phyloP scores from a whole-genome alignment of 2,888 invertebrate genomes.

The Epistrophe grossulariae region DNA sequence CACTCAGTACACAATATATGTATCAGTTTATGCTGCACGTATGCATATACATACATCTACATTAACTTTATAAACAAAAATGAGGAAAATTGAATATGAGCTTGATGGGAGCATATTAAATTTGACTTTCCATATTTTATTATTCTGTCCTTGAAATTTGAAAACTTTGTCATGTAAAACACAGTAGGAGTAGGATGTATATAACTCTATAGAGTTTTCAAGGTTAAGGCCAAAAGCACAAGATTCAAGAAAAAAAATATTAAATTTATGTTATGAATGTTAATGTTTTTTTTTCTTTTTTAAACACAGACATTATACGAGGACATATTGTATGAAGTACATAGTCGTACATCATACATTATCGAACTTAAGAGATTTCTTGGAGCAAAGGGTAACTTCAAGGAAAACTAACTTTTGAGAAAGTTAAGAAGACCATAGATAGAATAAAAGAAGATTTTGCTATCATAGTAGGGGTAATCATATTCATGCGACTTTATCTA shows the following conservation, averaged over 20 bases:
- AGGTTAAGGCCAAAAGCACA: not conserved
- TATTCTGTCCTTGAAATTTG: conserved; percentile 16
- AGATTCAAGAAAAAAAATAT: not conserved
- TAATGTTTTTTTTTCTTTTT: not conserved
- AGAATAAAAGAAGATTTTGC: not conserved
- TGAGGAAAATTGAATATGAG: not conserved
- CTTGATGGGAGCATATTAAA: not conserved
- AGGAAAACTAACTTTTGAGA: not conserved
- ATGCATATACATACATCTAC: too few species aligned
- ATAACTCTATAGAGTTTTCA: not conserved
- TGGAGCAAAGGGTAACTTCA: not conserved
- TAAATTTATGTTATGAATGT: not conserved
- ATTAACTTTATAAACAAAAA: not conserved
- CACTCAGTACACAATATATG: too few species aligned
- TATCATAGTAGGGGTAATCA: too few species aligned
- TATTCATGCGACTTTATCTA: too few species aligned
- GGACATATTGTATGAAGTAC: too few species aligned
- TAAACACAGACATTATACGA: too few species aligned
- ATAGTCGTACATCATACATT: not conserved
- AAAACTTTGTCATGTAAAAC: conserved; percentile 3
- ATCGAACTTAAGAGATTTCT: not conserved
- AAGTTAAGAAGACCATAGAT: not conserved
- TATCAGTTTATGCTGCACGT: too few species aligned
- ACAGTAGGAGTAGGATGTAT: too few species aligned
- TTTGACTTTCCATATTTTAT: not conserved